Base-by-base conservation (phyloP, 2,797 vertebrate species). In the Heterohyrax brucei region DNA sequence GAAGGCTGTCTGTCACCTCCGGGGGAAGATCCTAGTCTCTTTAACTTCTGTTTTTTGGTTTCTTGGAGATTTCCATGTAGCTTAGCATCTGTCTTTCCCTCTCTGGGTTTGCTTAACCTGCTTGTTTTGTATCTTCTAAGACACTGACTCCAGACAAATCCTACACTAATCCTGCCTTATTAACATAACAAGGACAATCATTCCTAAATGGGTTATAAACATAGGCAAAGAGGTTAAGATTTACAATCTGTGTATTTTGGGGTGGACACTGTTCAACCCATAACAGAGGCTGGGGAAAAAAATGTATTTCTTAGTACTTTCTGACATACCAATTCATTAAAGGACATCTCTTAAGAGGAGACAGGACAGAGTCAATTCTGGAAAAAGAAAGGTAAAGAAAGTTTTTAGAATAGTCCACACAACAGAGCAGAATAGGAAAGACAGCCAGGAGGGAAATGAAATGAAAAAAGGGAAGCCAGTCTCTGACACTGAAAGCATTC, bases 331-430 rank as follows among this genome's bases (percentile, higher is more conserved):
- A 30, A 88, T 75, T 62, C n/a, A 84, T 94, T 78, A 83, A 89
- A 95, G 39, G 30, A 53, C 78, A 13, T 73, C 50, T 95, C 22
- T 83, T 68, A 62, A 68, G 76, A 82, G 85, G 80, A 89, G 24
- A 68, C 30, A 10, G 88, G 28, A 46, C 53, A 81, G 46, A 89
- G 64, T 30, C 7, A 89, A 26, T 18, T 44, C 33, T 66, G 39
- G 33, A 21, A 56, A 92, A 68, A 75, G 64, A 70, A 26, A n/a
- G 28, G 13, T 64, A 1, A 72, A 64, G 33, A 46, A 93, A 89
- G 44, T 79, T 91, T 86, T 28, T 9, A 56, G 24, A 66, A 53
- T 7, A 44, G 22, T 62, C 24, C 18, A 24, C 2, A 22, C 8
- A 4, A 53, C 22, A 56, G 56, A 48, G 62, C 82, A 90, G 53